Conservation (phyloP, 2,888 invertebrate species). For the Vannuccia rotundouncinata region DNA sequence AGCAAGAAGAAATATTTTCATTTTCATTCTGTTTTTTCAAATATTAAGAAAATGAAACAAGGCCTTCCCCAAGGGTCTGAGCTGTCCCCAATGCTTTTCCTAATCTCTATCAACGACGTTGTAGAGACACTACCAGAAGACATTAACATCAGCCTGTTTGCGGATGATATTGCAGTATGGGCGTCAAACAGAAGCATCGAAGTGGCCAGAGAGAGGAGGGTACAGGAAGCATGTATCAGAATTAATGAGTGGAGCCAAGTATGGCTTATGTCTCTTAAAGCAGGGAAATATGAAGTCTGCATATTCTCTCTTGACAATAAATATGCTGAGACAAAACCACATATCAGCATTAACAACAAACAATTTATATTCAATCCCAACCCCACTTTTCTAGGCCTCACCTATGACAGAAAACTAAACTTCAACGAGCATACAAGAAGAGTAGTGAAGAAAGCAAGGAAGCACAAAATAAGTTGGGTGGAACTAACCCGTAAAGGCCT, state of each 20-base stretch:
- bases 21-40: too few relatives aligned
- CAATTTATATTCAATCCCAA: not conserved
- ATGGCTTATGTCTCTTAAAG: slow-evolving; percentile 19
- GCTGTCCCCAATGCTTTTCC: not conserved
- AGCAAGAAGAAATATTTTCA: too few relatives aligned
- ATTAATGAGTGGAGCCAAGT: slow-evolving; percentile 20
- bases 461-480: too few relatives aligned
- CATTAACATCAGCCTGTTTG: not conserved
- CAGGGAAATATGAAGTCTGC: slow-evolving; percentile 3
- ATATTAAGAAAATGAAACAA: slow-evolving; percentile 13
- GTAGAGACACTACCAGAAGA: not conserved
- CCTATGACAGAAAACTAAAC: slow-evolving; percentile 7
- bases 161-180: slow-evolving; percentile 18
- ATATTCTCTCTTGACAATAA: slow-evolving; percentile 14
- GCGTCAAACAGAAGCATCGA: not conserved
- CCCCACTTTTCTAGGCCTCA: slow-evolving; percentile 11
- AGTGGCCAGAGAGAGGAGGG: slow-evolving; percentile 3
- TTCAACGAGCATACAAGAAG: slow-evolving; percentile 8
- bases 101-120: slow-evolving; percentile 2
- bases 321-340: not conserved
- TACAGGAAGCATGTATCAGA: not conserved
- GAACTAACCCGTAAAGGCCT: too few relatives aligned
- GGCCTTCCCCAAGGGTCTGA: not conserved
- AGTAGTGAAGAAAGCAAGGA: not conserved
- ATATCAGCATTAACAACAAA: not conserved